Percentiles rank a stretch among this genome's conserved stretches.
phyloP scores from a whole-genome alignment of 2,888 invertebrate genomes.

The Pristionchus entomophagus region DNA sequence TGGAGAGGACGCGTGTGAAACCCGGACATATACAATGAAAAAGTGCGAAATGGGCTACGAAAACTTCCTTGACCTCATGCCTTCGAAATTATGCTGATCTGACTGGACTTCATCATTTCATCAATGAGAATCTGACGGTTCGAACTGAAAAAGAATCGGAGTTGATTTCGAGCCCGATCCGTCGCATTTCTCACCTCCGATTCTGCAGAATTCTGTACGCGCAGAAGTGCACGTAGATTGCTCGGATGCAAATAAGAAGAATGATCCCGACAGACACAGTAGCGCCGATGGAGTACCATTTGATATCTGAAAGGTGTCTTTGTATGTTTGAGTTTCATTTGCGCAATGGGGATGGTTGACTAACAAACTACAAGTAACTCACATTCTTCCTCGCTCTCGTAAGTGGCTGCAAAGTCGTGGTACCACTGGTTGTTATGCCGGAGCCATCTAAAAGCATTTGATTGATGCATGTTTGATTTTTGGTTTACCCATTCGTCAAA shows the following conservation, averaged over 20 bases:
- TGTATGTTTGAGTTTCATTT: too few species aligned
- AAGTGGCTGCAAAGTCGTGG: constrained; percentile 5
- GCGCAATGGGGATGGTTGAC: neutral
- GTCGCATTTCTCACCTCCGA: neutral
- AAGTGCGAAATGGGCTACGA: too few species aligned
- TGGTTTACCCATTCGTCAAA: too few species aligned
- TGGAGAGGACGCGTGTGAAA: neutral
- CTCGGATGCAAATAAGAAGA: neutral
- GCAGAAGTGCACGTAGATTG: constrained; percentile 9
- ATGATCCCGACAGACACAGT: neutral
- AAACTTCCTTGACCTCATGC: neutral
- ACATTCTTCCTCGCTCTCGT: neutral
- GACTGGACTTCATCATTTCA: constrained; percentile 18
- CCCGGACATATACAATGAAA: neutral
- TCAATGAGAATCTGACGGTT: neutral
- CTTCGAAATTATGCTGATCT: constrained; percentile 14
- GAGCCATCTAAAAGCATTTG: neutral
- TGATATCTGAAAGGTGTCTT: neutral
- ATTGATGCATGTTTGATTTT: too few species aligned
- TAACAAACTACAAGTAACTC: neutral
- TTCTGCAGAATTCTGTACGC: neutral
- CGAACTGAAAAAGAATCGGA: neutral
- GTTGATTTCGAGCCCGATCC: too few species aligned
- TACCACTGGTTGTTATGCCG: constrained; percentile 5
- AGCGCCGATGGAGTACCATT: neutral